Evolutionary conservation across 1,140 invertebrate species (phyloP), one percentile per base, ranked within the genome.

Genomic region (Contarinia nasturtii): DNA sequence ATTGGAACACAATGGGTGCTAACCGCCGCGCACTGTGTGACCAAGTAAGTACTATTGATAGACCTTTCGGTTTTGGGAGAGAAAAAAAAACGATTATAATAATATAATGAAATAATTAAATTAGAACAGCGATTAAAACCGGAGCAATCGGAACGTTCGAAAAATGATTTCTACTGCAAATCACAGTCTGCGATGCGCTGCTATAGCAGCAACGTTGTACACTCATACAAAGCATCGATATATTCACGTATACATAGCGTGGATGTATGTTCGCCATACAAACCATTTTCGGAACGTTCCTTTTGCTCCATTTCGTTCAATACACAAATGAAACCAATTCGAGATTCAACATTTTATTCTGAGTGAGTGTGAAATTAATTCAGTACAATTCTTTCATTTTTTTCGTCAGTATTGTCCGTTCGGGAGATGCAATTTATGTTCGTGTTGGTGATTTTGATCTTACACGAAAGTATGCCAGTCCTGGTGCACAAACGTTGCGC

Each of bases 1-100:
- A 89, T 97, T 49, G 90, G 86, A 45, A 89, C 85, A 1, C 83
- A 90, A 59, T 95, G 91, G 91, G 85, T 95, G 10, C 70, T 96
- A 1, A 94, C 88, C 1, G 91, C 91, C 0, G 91, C 91, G 14
- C 91, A 97, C 63, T 97, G 92, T 61, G 88, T 95, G 27, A 90
- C 86, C 45, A 91, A 89, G 88, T 92, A 69, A 75, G 75, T 74
- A 5, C 14, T n/a, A n/a, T n/a, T n/a, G n/a, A n/a, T n/a, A n/a
- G n/a, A n/a, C n/a, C n/a, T n/a, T n/a, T n/a, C n/a, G n/a, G n/a
- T n/a, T n/a, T n/a, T n/a, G n/a, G n/a, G n/a, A n/a, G n/a, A n/a
- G n/a, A n/a, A n/a, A n/a, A n/a, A n/a, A n/a, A n/a, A n/a, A n/a
- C n/a, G n/a, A n/a, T n/a, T n/a, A n/a, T n/a, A n/a, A n/a, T n/a